Evolutionary conservation across 2,888 invertebrate genomes (phyloP).

Genomic region (Spisula subtruncata): DNA sequence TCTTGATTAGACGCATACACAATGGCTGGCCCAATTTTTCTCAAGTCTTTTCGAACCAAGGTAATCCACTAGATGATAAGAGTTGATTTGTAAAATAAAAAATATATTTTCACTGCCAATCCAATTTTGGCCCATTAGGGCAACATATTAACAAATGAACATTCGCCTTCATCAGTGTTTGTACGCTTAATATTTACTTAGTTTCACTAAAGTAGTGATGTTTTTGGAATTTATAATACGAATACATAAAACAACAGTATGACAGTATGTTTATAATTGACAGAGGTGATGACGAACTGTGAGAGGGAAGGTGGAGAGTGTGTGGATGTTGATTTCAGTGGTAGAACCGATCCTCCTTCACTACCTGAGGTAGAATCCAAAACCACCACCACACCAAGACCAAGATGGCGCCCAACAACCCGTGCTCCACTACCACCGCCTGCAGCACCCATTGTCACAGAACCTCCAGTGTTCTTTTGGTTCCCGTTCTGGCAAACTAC

Average conservation of each 20-base stretch:
- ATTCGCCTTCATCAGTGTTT: too few species aligned
- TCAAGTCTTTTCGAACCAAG: too few species aligned
- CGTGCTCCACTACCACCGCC: background rate
- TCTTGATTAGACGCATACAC: too few species aligned
- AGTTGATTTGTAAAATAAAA: background rate
- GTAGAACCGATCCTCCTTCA: slow-evolving; percentile 23
- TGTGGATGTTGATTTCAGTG: slow-evolving; percentile 59
- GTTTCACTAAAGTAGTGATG: too few species aligned
- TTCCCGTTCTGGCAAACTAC: slow-evolving; percentile 35
- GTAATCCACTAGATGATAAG: too few species aligned
- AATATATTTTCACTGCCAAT: background rate
- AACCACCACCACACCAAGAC: slow-evolving; percentile 9
- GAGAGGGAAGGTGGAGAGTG: slow-evolving; percentile 67
- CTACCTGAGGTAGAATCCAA: background rate
- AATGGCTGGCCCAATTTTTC: too few species aligned
- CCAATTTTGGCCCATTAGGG: background rate
- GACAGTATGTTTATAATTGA: background rate
- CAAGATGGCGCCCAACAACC: slow-evolving; percentile 17
- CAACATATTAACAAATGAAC: too few species aligned
- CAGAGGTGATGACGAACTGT: slow-evolving; percentile 66
- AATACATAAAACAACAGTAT: background rate
- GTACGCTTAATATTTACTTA: too few species aligned
- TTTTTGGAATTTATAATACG: too few species aligned
- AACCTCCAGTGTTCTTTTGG: slow-evolving; percentile 12
- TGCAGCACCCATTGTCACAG: background rate